Evolutionary conservation across 2,113 vertebrate species (phyloP).

Genomic region (Hydropotes inermis): DNA sequence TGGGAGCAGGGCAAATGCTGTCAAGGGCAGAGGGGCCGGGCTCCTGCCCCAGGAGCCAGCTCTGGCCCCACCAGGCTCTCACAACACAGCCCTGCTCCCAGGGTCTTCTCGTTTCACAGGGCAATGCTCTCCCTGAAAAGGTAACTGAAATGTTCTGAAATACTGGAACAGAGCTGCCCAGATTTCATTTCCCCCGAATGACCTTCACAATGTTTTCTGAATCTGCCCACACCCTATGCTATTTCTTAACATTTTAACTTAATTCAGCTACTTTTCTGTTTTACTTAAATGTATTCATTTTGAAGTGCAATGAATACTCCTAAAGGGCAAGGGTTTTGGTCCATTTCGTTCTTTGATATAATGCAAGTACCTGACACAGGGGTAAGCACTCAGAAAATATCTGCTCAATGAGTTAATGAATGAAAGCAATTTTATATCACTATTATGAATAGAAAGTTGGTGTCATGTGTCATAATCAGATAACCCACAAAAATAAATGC

Average conservation of each 20-base stretch:
- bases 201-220: no score
- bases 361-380: background rate
- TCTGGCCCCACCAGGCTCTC: background rate
- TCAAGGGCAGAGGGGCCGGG: background rate
- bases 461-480: background rate
- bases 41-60: background rate
- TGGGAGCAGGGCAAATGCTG: background rate
- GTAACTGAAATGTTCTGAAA: background rate
- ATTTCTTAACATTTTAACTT: background rate
- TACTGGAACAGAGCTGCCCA: background rate
- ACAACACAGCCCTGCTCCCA: background rate
- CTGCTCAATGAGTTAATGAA: background rate
- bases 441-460: background rate
- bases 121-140: background rate
- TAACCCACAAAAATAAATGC: background rate
- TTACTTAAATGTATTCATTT: background rate
- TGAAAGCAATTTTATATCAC: background rate
- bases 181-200: background rate
- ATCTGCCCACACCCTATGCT: background rate
- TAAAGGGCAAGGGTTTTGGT: background rate
- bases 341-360: background rate
- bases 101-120: background rate
- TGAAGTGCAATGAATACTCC: background rate
- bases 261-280: background rate
- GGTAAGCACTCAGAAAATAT: background rate